Evolutionary conservation across 1,140 invertebrate genomes (phyloP), one percentile per base, ranked within the genome.

Genomic region (Nephila pilipes): DNA sequence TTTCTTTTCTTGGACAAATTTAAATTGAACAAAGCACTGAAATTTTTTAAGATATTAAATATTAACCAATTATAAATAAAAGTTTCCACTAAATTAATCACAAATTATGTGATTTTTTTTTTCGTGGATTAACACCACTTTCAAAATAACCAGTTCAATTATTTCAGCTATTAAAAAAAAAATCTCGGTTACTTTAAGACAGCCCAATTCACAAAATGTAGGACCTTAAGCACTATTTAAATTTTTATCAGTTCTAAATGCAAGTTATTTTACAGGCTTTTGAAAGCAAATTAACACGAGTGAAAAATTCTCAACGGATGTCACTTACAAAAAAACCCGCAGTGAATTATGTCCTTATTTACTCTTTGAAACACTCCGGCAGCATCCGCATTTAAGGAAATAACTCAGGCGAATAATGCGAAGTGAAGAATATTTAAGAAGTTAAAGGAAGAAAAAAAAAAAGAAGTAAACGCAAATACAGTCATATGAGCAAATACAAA

Each of bases 331-430:
- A n/a, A n/a, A n/a, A n/a, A n/a, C 29, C 29, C 25, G 32, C 10
- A 36, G 12, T 29, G 29, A 75, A 75, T 75, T 75, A 75, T 29
- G 69, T 29, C 32, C 69, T 75, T 75, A 75, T 75, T 75, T 75
- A 29, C 69, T 32, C 69, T 75, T 32, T 29, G 69, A 75, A 75
- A 75, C 36, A 75, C 69, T 25, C 29, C 4, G 20, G 69, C 18
- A 75, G 36, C 69, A 75, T 75, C 69, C 69, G 69, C 69, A 75
- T 75, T 75, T 32, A 75, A 75, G 29, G 69, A 75, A 75, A 18
- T 75, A 75, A 75, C 69, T 75, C 29, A 75, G 36, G 69, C 69
- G 69, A 75, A 75, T 75, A 75, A 75, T 75, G 20, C 32, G 69
- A 75, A 29, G 69, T 6, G 69, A 36, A 75, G 29, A 75, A 75